Evolutionary conservation across 2,113 vertebrate species (phyloP).

Genomic region (Antechinus stuartii): DNA sequence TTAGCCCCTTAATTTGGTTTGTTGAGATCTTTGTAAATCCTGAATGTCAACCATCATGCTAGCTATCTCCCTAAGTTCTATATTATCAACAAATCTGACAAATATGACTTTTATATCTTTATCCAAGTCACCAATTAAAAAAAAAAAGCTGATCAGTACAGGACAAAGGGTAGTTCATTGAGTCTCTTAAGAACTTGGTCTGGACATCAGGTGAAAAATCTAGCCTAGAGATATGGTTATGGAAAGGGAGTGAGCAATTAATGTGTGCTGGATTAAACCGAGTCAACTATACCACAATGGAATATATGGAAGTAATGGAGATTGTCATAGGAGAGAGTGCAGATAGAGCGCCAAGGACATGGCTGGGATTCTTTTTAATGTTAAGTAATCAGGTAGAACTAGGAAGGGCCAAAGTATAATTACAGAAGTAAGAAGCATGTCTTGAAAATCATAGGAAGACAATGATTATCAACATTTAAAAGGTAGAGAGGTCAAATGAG

Average conservation of each 20-base stretch:
- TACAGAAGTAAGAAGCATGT: background rate
- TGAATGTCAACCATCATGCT: background rate
- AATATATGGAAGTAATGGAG: background rate
- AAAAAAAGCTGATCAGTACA: background rate
- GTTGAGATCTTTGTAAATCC: background rate
- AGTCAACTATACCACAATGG: background rate
- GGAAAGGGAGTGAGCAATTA: background rate
- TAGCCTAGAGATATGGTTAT: background rate
- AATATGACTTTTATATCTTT: background rate
- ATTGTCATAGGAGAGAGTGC: background rate
- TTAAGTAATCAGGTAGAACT: background rate
- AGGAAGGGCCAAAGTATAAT: background rate
- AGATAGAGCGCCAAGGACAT: background rate
- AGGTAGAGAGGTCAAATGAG: background rate
- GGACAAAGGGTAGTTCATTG: background rate
- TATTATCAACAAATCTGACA: background rate
- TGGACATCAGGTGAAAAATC: background rate
- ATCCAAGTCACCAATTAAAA: background rate
- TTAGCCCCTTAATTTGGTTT: background rate
- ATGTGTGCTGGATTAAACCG: background rate
- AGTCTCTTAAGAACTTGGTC: background rate
- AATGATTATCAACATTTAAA: background rate
- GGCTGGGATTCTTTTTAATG: background rate
- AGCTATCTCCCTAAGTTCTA: background rate
- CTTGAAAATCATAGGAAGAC: background rate